A percentile compares a stretch with the other conserved stretches of the same genome.
Evolutionary conservation across 1,140 invertebrate genomes (phyloP).

Genomic region (Cydia amplana): DNA sequence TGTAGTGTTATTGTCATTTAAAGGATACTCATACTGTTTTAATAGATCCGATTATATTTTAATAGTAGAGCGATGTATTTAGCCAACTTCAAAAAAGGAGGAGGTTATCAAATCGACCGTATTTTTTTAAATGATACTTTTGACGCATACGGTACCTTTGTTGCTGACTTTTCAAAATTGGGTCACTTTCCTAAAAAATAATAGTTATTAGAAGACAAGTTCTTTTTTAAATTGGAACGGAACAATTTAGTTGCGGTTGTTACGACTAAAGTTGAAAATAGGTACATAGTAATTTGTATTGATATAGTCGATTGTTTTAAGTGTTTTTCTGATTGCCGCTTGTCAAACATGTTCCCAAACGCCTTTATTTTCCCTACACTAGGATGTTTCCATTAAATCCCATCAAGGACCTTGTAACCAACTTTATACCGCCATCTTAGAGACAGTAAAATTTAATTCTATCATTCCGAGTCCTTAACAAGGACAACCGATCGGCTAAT

Average conservation of each 20-base stretch:
- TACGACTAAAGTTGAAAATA: neutral
- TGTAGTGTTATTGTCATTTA: neutral
- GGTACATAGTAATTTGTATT: neutral
- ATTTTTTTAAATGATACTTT: too few species aligned
- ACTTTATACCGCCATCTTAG: conserved; percentile 31
- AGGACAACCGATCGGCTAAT: conserved; percentile 47
- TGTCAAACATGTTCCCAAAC: neutral
- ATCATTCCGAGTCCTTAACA: conserved; percentile 56
- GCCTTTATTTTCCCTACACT: neutral
- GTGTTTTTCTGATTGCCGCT: neutral
- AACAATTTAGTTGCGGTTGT: neutral
- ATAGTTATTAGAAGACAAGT: neutral
- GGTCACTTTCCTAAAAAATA: neutral
- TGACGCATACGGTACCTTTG: too few species aligned
- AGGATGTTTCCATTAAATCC: conserved; percentile 3
- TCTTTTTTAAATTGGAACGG: too few species aligned
- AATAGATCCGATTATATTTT: neutral
- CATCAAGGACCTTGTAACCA: conserved; percentile 18
- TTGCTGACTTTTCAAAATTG: too few species aligned
- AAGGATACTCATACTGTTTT: neutral
- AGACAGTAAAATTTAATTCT: conserved; percentile 55
- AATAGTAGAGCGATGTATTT: too few species aligned
- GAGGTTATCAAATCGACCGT: too few species aligned
- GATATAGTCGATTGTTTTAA: neutral
- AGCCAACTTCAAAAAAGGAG: too few species aligned